Evolutionary conservation across 2,797 vertebrate genomes (phyloP).

Genomic region (Acipenser oxyrinchus): DNA sequence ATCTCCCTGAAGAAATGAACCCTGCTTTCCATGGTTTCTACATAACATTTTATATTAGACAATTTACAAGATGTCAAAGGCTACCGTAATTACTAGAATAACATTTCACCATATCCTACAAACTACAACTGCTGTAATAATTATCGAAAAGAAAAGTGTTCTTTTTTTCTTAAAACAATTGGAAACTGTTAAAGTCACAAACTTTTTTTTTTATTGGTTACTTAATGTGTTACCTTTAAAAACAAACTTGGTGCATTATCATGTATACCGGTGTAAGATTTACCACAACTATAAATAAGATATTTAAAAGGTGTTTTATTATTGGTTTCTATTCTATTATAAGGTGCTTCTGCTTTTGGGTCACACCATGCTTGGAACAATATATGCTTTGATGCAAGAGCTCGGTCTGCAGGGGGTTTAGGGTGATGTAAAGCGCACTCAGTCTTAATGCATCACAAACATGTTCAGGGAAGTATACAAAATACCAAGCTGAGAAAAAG

Average conservation of each 20-base stretch:
- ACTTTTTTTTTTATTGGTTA: too few relatives aligned
- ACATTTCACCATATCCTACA: too few relatives aligned
- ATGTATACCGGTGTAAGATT: conserved; percentile 4
- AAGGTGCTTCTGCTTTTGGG: conserved; percentile 35
- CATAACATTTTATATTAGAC: conserved; percentile 33
- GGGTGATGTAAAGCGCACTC: conserved; percentile 39
- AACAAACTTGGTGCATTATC: too few relatives aligned
- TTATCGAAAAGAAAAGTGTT: too few relatives aligned
- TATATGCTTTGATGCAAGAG: conserved; percentile 50
- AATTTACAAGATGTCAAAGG: conserved; percentile 21
- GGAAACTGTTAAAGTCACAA: too few relatives aligned
- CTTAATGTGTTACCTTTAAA: too few relatives aligned
- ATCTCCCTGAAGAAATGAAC: conserved; percentile 50
- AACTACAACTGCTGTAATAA: too few relatives aligned
- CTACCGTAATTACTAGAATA: too few relatives aligned
- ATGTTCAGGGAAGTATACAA: conserved; percentile 28
- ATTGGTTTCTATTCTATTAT: conserved; percentile 15
- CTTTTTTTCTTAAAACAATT: too few relatives aligned
- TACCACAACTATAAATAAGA: conserved; percentile 5
- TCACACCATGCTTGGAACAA: conserved; percentile 41
- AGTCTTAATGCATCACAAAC: conserved; percentile 41
- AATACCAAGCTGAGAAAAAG: background rate
- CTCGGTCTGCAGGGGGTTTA: conserved; percentile 39
- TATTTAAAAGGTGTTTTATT: conserved; percentile 10
- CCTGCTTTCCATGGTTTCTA: conserved; percentile 34